Conservation (phyloP, 2,797 vertebrate species). For the Bradypodion ventrale region DNA sequence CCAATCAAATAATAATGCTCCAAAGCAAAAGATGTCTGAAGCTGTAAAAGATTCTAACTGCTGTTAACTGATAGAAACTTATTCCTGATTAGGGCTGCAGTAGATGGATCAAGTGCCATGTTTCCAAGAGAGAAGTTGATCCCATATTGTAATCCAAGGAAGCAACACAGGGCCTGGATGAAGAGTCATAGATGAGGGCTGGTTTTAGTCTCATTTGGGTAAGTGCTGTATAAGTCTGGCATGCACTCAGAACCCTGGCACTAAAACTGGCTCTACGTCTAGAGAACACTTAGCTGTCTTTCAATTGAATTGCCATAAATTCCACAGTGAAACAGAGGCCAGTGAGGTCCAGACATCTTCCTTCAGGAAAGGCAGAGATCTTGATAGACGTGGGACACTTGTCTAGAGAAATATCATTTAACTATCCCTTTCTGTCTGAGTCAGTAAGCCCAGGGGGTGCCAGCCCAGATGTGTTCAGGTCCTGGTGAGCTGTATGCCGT, state of each 20-base stretch:
- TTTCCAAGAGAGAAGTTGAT: not conserved
- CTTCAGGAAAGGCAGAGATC: not conserved
- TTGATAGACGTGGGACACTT: not conserved
- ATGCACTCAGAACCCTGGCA: not conserved
- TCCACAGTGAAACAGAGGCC: not conserved
- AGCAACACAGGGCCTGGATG: not conserved
- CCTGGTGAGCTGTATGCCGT: slow-evolving; percentile 31
- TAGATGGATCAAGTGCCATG: not conserved
- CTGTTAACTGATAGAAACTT: not conserved
- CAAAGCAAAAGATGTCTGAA: not conserved
- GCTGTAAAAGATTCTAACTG: not conserved
- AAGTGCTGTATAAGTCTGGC: not conserved
- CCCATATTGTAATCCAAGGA: not conserved
- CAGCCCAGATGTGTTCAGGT: slow-evolving; percentile 15
- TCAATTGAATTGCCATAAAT: not conserved
- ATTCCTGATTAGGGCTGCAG: not conserved
- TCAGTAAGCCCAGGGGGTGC: not conserved
- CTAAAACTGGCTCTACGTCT: not conserved
- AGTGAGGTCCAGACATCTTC: not conserved
- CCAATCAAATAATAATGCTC: not conserved
- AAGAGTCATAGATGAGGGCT: not conserved
- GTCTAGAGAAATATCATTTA: not conserved
- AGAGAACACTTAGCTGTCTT: not conserved
- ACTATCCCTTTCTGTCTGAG: not conserved
- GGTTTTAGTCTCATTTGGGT: not conserved